Conservation (phyloP, 2,797 vertebrate species). For the Psittacula derbiana region DNA sequence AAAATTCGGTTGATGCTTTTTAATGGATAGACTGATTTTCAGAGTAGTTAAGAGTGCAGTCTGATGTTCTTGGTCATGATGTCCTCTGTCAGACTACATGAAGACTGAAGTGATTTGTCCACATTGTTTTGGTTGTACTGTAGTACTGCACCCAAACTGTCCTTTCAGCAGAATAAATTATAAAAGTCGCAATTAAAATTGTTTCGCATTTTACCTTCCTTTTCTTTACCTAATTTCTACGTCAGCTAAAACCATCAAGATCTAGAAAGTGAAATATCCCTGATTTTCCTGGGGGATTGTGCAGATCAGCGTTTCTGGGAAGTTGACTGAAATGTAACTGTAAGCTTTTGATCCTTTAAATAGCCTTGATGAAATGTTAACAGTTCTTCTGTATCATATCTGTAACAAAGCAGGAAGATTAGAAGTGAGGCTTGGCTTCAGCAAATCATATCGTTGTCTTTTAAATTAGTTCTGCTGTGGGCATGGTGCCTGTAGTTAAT, state of each 20-base stretch:
- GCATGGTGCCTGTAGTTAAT: neutral
- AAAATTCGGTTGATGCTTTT: neutral
- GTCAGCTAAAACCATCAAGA: neutral
- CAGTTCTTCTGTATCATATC: neutral
- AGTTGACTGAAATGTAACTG: neutral
- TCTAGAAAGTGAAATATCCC: neutral
- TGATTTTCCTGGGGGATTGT: neutral
- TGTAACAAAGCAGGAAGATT: neutral
- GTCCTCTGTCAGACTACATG: neutral
- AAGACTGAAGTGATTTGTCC: neutral
- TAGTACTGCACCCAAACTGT: neutral
- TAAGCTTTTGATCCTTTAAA: constrained; percentile 17
- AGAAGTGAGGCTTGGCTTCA: neutral
- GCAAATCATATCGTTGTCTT: neutral
- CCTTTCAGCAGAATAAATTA: neutral
- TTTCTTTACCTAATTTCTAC: neutral
- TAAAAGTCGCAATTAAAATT: neutral
- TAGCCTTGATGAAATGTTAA: constrained; percentile 17
- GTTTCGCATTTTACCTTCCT: neutral
- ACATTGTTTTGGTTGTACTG: neutral
- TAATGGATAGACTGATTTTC: neutral
- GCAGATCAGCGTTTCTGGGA: neutral
- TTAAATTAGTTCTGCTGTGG: constrained; percentile 11
- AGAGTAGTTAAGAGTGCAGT: neutral
- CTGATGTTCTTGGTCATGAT: neutral